phyloP scores from a whole-genome alignment of 2,113 vertebrate genomes.

The Megaleporinus macrocephalus region DNA sequence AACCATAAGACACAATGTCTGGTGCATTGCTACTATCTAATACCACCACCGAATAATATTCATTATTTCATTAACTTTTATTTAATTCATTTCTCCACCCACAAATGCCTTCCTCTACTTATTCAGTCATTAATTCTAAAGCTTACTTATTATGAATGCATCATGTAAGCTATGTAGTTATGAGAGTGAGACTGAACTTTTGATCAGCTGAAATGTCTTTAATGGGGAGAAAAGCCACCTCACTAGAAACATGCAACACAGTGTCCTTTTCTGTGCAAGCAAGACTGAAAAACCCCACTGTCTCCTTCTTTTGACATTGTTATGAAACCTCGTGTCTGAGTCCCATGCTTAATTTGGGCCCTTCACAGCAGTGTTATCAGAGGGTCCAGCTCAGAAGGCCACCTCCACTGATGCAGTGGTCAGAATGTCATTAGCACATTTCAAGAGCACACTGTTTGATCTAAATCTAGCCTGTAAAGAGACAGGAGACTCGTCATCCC shows the following conservation, averaged over 20 bases:
- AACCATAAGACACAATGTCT: too few relatives aligned
- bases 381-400: not conserved
- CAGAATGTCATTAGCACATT: not conserved
- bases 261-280: not conserved
- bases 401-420: not conserved
- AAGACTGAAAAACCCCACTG: not conserved
- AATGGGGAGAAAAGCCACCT: not conserved
- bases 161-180: too few relatives aligned
- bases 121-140: too few relatives aligned
- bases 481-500: not conserved
- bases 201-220: too few relatives aligned
- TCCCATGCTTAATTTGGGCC: not conserved
- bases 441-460: not conserved
- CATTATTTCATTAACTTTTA: too few relatives aligned
- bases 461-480: not conserved
- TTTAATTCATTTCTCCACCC: too few relatives aligned
- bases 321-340: slow-evolving; percentile 5
- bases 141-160: too few relatives aligned
- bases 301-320: not conserved
- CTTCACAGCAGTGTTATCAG: not conserved
- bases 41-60: too few relatives aligned
- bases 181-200: too few relatives aligned
- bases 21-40: too few relatives aligned
- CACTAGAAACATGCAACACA: not conserved
- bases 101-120: too few relatives aligned